Evolutionary conservation across 2,797 vertebrate species (phyloP).

Genomic region (Enoplosus armatus): DNA sequence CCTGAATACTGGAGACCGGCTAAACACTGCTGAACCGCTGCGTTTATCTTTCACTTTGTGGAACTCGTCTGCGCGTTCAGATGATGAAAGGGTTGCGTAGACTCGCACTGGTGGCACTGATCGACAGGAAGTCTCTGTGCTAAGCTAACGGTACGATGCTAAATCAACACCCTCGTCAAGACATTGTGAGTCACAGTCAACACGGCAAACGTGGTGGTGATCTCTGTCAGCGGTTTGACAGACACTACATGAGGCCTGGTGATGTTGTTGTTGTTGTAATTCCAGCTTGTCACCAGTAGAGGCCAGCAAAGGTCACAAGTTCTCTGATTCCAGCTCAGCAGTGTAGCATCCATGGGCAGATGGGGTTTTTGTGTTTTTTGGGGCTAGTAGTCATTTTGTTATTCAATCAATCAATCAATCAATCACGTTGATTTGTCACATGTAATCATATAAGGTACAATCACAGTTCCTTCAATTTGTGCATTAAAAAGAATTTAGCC

Average conservation of each 20-base stretch:
- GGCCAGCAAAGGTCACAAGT: constrained; percentile 5
- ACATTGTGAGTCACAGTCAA: not conserved
- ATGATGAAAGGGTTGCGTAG: too few relatives aligned
- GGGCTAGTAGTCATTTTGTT: too few relatives aligned
- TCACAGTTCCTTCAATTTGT: too few relatives aligned
- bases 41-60: not conserved
- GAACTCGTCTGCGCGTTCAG: not conserved
- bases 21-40: constrained; percentile 1
- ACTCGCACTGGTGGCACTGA: too few relatives aligned
- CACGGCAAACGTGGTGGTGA: too few relatives aligned
- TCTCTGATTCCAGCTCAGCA: not conserved
- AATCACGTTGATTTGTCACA: too few relatives aligned
- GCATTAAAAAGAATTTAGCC: too few relatives aligned
- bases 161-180: not conserved
- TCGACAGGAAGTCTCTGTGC: not conserved
- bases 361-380: too few relatives aligned
- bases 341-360: not conserved
- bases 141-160: not conserved
- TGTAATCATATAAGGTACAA: too few relatives aligned
- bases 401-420: too few relatives aligned
- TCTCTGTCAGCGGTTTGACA: not conserved
- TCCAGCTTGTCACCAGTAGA: constrained; percentile 16
- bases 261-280: constrained; percentile 20
- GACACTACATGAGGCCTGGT: not conserved
- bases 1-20: constrained; percentile 12